These are phyloP conservation scores for Zeugodacus cucurbitae DNA, from an alignment of 1,140 invertebrate species.

Conservation along the genomic window DNA sequence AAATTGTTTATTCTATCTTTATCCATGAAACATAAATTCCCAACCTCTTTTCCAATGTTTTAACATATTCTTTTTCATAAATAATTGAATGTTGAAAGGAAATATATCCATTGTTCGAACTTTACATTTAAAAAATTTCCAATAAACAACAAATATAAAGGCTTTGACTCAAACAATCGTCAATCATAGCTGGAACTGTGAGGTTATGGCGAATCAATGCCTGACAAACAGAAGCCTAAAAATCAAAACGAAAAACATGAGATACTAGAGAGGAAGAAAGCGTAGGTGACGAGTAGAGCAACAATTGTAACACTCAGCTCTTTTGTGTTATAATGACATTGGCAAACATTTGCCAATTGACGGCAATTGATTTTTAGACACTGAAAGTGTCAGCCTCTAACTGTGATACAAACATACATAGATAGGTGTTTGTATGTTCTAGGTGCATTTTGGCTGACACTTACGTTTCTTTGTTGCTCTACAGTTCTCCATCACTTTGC, in stretches of 20 bases:
- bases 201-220: not conserved
- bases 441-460: not conserved
- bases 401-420: not conserved
- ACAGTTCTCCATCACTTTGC: not conserved
- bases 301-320: not conserved
- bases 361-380: not conserved
- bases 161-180: no score
- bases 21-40: no score
- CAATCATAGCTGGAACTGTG: no score
- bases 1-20: no score
- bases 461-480: not conserved
- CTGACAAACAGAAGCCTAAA: not conserved
- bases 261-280: not conserved
- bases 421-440: no score
- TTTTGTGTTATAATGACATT: not conserved
- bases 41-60: no score
- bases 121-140: no score
- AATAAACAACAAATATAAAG: no score
- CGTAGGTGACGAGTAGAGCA: not conserved
- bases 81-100: no score
- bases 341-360: not conserved
- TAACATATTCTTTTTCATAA: no score
- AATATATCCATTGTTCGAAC: no score
- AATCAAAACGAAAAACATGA: not conserved
- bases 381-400: not conserved